phyloP scores from a whole-genome alignment of 2,888 invertebrate genomes.

The Meta bourneti region DNA sequence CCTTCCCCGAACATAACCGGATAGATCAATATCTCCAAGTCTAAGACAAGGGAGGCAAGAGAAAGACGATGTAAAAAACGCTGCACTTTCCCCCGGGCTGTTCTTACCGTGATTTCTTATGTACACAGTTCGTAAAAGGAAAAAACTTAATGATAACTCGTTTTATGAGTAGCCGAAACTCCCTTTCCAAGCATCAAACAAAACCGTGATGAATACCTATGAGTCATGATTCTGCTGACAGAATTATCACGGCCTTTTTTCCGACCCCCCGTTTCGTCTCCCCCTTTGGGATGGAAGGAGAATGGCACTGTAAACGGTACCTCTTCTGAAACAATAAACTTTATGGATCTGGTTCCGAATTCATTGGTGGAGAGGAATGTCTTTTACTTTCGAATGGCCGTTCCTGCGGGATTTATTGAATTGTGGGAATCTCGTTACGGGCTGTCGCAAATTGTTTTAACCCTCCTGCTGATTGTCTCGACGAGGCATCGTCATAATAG shows the following conservation, averaged over 20 bases:
- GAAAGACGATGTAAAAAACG: slow-evolving; percentile 8
- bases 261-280: background rate
- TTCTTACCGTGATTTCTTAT: slow-evolving; percentile 50
- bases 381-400: background rate
- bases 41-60: slow-evolving; percentile 9
- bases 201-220: slow-evolving; percentile 50
- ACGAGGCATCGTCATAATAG: too few species aligned
- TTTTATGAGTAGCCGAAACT: slow-evolving; percentile 58
- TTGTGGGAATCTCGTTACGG: background rate
- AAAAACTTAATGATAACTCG: slow-evolving; percentile 54
- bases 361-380: slow-evolving; percentile 6
- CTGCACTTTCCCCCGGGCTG: background rate
- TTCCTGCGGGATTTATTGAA: slow-evolving; percentile 13
- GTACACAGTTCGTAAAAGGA: slow-evolving; percentile 56
- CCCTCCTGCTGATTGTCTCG: too few species aligned
- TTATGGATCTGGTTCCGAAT: slow-evolving; percentile 5
- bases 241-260: slow-evolving; percentile 25
- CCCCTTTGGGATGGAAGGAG: slow-evolving; percentile 13
- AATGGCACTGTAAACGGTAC: slow-evolving; percentile 28
- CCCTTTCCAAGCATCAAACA: slow-evolving; percentile 53
- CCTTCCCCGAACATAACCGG: slow-evolving; percentile 57
- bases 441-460: background rate
- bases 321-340: slow-evolving; percentile 51
- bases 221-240: slow-evolving; percentile 51
- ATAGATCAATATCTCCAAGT: slow-evolving; percentile 50